phyloP scores from a whole-genome alignment of 2,797 vertebrate species.

The Vultur gryphus region DNA sequence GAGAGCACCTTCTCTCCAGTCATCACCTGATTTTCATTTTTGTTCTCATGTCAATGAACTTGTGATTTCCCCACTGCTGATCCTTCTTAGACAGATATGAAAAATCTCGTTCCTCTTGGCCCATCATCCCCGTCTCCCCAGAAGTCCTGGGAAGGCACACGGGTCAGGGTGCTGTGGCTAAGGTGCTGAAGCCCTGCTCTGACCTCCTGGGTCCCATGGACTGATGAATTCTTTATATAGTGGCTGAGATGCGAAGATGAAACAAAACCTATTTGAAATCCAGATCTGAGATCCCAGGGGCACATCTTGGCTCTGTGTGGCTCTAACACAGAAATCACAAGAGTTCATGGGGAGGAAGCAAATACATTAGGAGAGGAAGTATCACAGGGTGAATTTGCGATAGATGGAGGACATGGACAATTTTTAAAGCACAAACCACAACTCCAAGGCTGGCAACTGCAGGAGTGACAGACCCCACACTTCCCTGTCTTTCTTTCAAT shows the following conservation, averaged over 20 bases:
- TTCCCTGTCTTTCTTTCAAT: not conserved
- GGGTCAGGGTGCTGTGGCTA: not conserved
- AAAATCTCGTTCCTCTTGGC: not conserved
- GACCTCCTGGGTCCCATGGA: not conserved
- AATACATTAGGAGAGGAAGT: not conserved
- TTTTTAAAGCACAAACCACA: not conserved
- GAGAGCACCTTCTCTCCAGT: not conserved
- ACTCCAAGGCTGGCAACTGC: not conserved
- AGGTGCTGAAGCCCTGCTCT: not conserved
- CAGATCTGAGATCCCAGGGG: not conserved
- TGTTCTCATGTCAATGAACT: not conserved
- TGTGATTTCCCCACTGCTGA: not conserved
- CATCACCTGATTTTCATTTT: not conserved
- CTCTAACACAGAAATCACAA: not conserved
- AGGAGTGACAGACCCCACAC: not conserved
- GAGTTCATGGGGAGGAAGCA: not conserved
- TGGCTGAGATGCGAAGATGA: not conserved
- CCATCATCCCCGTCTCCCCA: not conserved
- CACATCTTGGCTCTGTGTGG: not conserved
- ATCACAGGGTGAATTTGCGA: not conserved
- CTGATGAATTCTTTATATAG: fast-evolving
- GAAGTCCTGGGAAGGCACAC: not conserved
- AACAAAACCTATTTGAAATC: not conserved
- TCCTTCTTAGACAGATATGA: not conserved
- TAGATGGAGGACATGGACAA: too few species aligned